phyloP scores from a whole-genome alignment of 1,140 invertebrate genomes.

The Pogonus chalceus region DNA sequence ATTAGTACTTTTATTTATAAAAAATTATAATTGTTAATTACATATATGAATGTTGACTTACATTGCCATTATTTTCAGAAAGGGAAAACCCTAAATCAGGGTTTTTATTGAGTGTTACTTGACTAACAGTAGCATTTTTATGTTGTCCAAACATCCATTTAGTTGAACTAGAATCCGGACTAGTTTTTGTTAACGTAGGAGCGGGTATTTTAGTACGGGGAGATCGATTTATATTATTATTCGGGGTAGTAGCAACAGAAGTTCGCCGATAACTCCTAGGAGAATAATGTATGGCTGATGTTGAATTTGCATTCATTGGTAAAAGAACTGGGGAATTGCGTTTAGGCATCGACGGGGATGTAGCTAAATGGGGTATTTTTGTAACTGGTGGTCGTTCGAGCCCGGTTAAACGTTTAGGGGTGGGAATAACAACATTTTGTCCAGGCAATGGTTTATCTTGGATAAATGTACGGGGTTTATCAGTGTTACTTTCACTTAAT shows the following conservation, averaged over 20 bases:
- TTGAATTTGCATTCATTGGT: not conserved
- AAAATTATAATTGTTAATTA: no score
- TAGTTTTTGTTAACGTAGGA: not conserved
- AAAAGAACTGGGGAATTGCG: not conserved
- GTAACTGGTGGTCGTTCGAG: not conserved
- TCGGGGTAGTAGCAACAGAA: not conserved
- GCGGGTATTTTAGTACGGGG: not conserved
- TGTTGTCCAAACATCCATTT: conserved; percentile 50
- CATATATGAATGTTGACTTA: no score
- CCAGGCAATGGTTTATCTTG: conserved; percentile 16
- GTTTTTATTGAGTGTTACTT: conserved; percentile 9
- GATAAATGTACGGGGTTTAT: conserved; percentile 14
- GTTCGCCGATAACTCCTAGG: not conserved
- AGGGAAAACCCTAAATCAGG: conserved; percentile 10
- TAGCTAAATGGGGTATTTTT: not conserved
- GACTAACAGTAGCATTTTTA: conserved; percentile 48
- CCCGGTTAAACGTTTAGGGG: conserved; percentile 11
- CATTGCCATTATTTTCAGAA: conserved; percentile 28
- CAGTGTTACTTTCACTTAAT: not conserved
- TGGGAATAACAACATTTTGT: conserved; percentile 11
- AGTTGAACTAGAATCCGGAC: not conserved
- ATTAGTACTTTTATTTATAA: no score
- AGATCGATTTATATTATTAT: not conserved
- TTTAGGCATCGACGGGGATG: not conserved
- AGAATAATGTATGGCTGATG: not conserved